Evolutionary conservation across 1,140 invertebrate species (phyloP), one percentile per base, ranked within the genome.

Genomic region (Episyrphus balteatus): DNA sequence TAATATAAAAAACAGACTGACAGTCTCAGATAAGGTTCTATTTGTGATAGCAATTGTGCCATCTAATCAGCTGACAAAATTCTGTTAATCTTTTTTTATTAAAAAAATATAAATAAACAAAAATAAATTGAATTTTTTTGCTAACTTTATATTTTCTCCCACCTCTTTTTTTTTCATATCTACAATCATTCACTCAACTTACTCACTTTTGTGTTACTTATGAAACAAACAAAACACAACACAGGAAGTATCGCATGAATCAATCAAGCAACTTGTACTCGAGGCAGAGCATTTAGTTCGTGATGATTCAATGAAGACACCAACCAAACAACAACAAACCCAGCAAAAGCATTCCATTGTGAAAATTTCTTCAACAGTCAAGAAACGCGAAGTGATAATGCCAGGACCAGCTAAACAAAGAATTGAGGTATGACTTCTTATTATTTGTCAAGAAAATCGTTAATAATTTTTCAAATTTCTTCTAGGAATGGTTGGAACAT

Each of bases 281-380:
- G 62, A 64, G 44, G 65, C 65, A 38, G 65, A 68, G 56, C 65
- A 65, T 63, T 64, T 68, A 57, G 64, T 68, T 51, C 64, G 65
- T 55, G 65, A 68, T 53, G 53, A 62, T 15, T 44, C 59, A 30
- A 50, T 65, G 54, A 68, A 66, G 58, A 68, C 65, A 46, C 65
- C 64, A 54, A 59, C 55, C 49, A 66, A 66, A 55, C 60, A 59
- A 56, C 63, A 66, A 55, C 19, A 44, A 41, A 18, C 43, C 31
- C 33, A 48, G 39, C 41, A 19, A 30, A 30, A 32, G 33, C 15
- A 40, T 48, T 61, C 57, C 55, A 62, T 60, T 43, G 50, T 66
- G 41, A 62, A 63, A 53, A 62, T 66, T 42, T 63, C 62, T 21
- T 61, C 63, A 50, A 66, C 63, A 42, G 57, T 66, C 37, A 66